Evolutionary conservation across 2,113 vertebrate genomes (phyloP).

Genomic region (Arizona elegans): DNA sequence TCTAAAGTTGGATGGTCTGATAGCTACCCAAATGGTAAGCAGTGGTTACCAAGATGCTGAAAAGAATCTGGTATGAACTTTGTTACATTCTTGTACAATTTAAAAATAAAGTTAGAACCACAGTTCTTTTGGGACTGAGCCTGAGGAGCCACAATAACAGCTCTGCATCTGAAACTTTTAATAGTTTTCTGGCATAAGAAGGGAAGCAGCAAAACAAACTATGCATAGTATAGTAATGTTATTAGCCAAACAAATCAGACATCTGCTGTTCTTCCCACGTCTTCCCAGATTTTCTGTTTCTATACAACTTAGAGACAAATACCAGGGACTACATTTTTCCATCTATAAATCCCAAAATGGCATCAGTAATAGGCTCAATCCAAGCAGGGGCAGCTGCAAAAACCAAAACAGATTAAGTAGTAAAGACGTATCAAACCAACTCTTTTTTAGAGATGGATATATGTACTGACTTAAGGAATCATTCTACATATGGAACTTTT

Average conservation of each 20-base stretch:
- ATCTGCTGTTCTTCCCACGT: not conserved
- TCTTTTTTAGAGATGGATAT: not conserved
- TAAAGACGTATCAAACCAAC: not conserved
- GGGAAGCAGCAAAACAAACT: not conserved
- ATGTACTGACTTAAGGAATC: not conserved
- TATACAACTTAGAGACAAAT: not conserved
- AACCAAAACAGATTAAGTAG: not conserved
- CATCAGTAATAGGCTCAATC: not conserved
- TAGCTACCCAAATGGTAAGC: accelerated
- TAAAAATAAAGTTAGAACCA: conserved; percentile 51
- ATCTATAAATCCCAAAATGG: not conserved
- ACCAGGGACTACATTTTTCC: not conserved
- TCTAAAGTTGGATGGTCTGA: not conserved
- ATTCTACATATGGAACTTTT: not conserved
- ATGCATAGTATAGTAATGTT: not conserved
- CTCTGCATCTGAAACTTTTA: conserved; percentile 30
- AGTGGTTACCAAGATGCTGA: accelerated
- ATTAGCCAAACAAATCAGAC: not conserved
- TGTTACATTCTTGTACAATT: conserved; percentile 33
- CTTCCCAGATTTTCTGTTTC: not conserved
- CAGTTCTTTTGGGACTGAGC: conserved; percentile 20
- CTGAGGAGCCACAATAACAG: conserved; percentile 19
- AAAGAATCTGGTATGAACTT: not conserved
- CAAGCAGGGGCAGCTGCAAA: not conserved
- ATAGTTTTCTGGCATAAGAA: not conserved